Evolutionary conservation across 64 coral and sea anemone genomes (phyloP).

Genomic region (Montipora capricornis): DNA sequence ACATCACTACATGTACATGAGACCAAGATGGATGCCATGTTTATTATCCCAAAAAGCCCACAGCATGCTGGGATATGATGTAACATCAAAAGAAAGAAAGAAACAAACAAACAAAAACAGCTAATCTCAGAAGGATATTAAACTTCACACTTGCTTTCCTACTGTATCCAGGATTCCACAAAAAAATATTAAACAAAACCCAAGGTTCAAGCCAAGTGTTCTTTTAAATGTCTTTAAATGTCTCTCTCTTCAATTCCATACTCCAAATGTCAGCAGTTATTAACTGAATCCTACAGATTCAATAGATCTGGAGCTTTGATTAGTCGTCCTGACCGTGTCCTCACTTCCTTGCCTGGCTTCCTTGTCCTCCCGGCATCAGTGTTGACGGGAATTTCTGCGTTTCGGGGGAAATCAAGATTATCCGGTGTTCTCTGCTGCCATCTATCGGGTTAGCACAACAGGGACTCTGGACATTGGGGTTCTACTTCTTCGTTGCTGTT

Average conservation of each 20-base stretch:
- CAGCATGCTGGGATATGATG: no score
- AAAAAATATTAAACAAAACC: no score
- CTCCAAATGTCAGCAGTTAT: not conserved
- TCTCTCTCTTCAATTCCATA: not conserved
- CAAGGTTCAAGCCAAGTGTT: not conserved
- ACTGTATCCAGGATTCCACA: no score
- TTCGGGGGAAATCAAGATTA: not conserved
- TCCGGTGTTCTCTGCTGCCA: not conserved
- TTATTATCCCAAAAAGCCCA: no score
- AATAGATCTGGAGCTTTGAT: slow-evolving; percentile 27
- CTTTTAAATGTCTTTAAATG: not conserved
- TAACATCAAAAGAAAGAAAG: no score
- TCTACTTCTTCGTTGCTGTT: not conserved
- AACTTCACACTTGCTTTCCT: no score
- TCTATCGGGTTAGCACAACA: not conserved
- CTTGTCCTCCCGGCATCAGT: not conserved
- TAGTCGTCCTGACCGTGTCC: slow-evolving; percentile 25
- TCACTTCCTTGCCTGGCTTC: slow-evolving; percentile 33
- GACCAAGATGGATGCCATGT: no score
- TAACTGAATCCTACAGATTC: not conserved
- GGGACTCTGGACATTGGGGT: not conserved
- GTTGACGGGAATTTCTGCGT: slow-evolving; percentile 2
- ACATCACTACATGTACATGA: no score
- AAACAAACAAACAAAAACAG: no score
- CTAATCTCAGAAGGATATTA: no score